These are phyloP conservation scores for Pimpla rufipes DNA, from an alignment of 2,888 invertebrate species.

Conservation along the genomic window DNA sequence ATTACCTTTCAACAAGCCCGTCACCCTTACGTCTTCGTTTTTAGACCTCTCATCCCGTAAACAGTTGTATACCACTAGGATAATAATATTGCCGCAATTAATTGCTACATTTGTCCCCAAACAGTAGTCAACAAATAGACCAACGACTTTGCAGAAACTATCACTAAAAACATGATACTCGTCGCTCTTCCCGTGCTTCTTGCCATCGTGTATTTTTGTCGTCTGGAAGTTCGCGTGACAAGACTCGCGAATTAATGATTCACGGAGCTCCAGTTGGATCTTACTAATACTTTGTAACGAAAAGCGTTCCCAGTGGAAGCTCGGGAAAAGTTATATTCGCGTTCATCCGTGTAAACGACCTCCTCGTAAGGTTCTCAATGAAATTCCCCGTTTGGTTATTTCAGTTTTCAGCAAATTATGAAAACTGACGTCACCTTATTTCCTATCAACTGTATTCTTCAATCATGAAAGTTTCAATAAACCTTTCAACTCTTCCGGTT, in stretches of 20 bases:
- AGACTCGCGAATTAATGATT: slow-evolving; percentile 24
- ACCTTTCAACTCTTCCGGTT: background rate
- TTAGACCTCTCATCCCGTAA: slow-evolving; percentile 59
- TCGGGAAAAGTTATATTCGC: slow-evolving; percentile 20
- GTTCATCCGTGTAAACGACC: background rate
- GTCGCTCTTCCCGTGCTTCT: background rate
- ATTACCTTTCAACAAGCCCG: slow-evolving; percentile 33
- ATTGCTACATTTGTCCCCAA: slow-evolving; percentile 76
- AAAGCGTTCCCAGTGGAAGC: slow-evolving; percentile 39
- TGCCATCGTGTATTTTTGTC: background rate
- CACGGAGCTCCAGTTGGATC: background rate
- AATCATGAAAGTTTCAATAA: background rate
- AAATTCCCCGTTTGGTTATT: background rate
- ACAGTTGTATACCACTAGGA: slow-evolving; percentile 79
- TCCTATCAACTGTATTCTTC: background rate
- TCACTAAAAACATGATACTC: background rate
- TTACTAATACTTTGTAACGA: slow-evolving; percentile 9
- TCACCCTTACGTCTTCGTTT: background rate
- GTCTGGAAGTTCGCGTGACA: slow-evolving; percentile 42
- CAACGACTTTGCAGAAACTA: slow-evolving; percentile 57
- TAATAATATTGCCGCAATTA: slow-evolving; percentile 83
- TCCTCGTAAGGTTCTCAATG: background rate
- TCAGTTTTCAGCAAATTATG: background rate
- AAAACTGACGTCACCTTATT: background rate
- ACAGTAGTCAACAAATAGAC: slow-evolving; percentile 76